Conservation (phyloP, 1,140 invertebrate genomes). For the Macrobrachium nipponense region DNA sequence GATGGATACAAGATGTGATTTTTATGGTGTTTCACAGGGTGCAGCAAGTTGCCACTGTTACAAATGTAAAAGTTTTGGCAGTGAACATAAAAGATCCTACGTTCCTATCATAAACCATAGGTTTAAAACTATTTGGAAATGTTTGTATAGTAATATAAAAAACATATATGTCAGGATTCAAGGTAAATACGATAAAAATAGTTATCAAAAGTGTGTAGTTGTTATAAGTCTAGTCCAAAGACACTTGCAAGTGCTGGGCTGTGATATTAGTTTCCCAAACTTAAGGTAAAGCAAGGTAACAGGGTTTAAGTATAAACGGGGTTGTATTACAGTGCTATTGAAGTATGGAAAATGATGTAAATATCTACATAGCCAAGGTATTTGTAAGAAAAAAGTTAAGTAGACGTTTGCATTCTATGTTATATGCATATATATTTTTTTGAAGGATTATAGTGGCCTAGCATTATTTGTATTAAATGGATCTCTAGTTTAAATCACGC, state of each 20-base stretch:
- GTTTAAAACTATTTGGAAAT: conserved; percentile 34
- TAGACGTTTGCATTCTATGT: conserved; percentile 35
- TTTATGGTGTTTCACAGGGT: not conserved
- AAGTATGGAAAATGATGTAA: conserved; percentile 35
- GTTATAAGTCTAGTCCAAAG: conserved; percentile 31
- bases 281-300: not conserved
- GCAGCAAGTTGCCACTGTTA: not conserved
- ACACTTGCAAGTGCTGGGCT: conserved; percentile 2
- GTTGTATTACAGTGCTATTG: conserved; percentile 21
- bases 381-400: conserved; percentile 7
- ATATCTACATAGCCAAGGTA: not conserved
- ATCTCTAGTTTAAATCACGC: conserved; percentile 14
- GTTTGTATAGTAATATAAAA: conserved; percentile 22
- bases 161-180: conserved; percentile 23
- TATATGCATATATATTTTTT: conserved; percentile 31
- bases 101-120: not conserved
- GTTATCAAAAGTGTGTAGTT: conserved; percentile 25
- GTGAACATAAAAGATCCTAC: no score
- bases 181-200: conserved; percentile 11
- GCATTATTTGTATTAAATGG: conserved; percentile 31
- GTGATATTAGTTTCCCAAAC: not conserved
- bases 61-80: conserved; percentile 19
- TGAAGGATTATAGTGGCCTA: conserved; percentile 8
- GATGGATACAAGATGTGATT: not conserved
- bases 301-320: conserved; percentile 32